phyloP scores from a whole-genome alignment of 2,888 invertebrate species.

The Quadroppia sp. region DNA sequence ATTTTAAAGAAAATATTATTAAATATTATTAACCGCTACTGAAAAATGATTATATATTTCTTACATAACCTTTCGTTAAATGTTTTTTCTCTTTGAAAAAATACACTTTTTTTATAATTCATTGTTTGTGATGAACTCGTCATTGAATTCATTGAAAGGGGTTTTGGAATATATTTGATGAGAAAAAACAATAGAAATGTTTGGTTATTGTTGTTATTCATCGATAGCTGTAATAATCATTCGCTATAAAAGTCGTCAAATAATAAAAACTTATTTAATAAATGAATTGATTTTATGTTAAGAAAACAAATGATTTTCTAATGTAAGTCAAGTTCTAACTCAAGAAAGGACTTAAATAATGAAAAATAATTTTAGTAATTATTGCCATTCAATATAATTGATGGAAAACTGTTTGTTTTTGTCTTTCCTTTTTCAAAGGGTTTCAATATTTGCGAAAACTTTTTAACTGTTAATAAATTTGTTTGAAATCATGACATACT shows the following conservation, averaged over 20 bases:
- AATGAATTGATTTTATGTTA: neutral
- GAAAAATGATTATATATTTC: conserved; percentile 7
- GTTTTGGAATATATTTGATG: conserved; percentile 23
- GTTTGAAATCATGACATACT: conserved; percentile 51
- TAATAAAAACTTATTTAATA: neutral
- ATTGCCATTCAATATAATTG: too few species aligned
- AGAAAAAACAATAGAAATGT: conserved; percentile 17
- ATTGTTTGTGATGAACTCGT: conserved; percentile 22
- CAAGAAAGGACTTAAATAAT: neutral
- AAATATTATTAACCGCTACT: conserved; percentile 4
- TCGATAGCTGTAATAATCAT: conserved; percentile 11
- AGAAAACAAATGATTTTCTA: neutral
- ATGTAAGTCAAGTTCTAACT: conserved; percentile 16
- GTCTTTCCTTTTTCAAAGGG: too few species aligned
- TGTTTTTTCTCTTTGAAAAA: neutral
- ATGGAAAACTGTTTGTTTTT: neutral
- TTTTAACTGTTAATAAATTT: neutral
- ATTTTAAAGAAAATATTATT: too few species aligned
- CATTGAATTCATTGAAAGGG: conserved; percentile 18
- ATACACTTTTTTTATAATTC: neutral
- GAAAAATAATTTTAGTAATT: too few species aligned
- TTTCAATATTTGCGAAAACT: too few species aligned
- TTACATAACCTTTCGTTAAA: conserved; percentile 17
- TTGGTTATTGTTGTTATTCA: conserved; percentile 28
- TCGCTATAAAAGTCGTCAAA: conserved; percentile 17